These are phyloP conservation scores for Conopomorpha cramerella DNA, from an alignment of 1,140 invertebrate species.

Conservation along the genomic window DNA sequence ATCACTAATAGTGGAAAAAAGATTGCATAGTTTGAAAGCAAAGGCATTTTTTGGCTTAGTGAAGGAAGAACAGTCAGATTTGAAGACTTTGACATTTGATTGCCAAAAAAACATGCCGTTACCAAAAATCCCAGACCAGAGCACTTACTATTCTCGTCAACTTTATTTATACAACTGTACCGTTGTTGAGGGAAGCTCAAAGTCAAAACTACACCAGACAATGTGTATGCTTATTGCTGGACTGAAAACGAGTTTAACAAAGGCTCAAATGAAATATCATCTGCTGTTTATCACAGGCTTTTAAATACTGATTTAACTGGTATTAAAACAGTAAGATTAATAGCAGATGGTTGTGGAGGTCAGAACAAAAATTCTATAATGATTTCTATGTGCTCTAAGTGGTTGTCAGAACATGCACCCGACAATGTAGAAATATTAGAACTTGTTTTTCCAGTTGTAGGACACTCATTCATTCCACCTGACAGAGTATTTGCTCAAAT, in stretches of 20 bases:
- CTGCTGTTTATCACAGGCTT: slow-evolving; percentile 17
- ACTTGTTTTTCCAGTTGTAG: slow-evolving; percentile 19
- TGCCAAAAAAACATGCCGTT: slow-evolving; percentile 34
- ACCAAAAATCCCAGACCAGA: slow-evolving; percentile 26
- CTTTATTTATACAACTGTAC: slow-evolving; percentile 35
- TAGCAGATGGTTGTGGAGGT: slow-evolving; percentile 8
- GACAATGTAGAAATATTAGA: slow-evolving; percentile 12
- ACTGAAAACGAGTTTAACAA: slow-evolving; percentile 19
- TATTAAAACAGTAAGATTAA: slow-evolving; percentile 10
- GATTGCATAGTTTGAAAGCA: slow-evolving; percentile 17
- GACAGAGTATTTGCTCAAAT: slow-evolving; percentile 22
- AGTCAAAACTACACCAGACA: slow-evolving; percentile 12
- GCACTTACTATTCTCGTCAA: slow-evolving; percentile 26
- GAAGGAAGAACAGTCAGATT: slow-evolving; percentile 12
- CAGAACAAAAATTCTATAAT: slow-evolving; percentile 11
- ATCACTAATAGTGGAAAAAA: slow-evolving; percentile 8
- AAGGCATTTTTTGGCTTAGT: slow-evolving; percentile 24
- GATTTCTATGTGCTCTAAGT: slow-evolving; percentile 13
- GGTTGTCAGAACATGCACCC: slow-evolving; percentile 12
- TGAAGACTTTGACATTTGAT: slow-evolving; percentile 24
- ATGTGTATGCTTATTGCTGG: slow-evolving; percentile 20
- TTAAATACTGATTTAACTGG: slow-evolving; percentile 8
- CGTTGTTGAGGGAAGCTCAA: slow-evolving; percentile 20
- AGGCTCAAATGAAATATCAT: slow-evolving; percentile 24
- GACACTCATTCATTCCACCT: slow-evolving; percentile 22